Evolutionary conservation across 2,888 invertebrate species (phyloP).

Genomic region (Agrochola lota): DNA sequence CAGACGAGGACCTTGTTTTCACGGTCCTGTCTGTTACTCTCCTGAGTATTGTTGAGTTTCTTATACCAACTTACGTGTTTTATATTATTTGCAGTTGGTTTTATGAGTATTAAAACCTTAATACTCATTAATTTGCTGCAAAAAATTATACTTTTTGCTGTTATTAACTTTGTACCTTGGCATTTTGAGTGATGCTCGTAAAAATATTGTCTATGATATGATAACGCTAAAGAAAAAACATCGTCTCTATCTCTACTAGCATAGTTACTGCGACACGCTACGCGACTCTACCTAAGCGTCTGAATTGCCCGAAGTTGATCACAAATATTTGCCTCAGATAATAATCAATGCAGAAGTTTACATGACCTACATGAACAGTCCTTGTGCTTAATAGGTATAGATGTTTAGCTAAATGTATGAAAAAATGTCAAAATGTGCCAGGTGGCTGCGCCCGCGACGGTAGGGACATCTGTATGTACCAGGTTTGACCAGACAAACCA

Average conservation of each 20-base stretch:
- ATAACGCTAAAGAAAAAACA: constrained; percentile 14
- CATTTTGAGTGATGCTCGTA: constrained; percentile 1
- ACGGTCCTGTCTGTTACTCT: constrained; percentile 62
- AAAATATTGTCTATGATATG: constrained; percentile 21
- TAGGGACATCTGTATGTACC: constrained; percentile 56
- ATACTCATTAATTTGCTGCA: too few relatives aligned
- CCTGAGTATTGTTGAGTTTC: constrained; percentile 25
- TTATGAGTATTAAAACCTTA: too few relatives aligned
- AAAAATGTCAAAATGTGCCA: constrained; percentile 55
- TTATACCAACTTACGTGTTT: not conserved
- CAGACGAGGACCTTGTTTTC: constrained; percentile 73
- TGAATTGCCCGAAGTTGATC: constrained; percentile 48
- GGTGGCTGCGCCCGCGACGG: constrained; percentile 49
- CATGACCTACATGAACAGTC: constrained; percentile 77
- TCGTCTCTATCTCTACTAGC: not conserved
- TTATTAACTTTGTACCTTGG: constrained; percentile 6
- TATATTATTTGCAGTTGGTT: too few relatives aligned
- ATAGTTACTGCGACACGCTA: not conserved
- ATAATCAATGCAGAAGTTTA: constrained; percentile 63
- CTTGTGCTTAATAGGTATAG: constrained; percentile 79
- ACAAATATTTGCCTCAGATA: constrained; percentile 69
- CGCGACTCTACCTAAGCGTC: not conserved
- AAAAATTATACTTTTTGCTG: constrained; percentile 13
- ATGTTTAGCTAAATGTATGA: constrained; percentile 71
- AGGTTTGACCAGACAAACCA: constrained; percentile 55